Percentiles rank a stretch among this genome's conserved stretches.
These are phyloP conservation scores for Caenorhabditis sp. DNA, from an alignment of 2,888 invertebrate genomes.

Conservation along the genomic window DNA sequence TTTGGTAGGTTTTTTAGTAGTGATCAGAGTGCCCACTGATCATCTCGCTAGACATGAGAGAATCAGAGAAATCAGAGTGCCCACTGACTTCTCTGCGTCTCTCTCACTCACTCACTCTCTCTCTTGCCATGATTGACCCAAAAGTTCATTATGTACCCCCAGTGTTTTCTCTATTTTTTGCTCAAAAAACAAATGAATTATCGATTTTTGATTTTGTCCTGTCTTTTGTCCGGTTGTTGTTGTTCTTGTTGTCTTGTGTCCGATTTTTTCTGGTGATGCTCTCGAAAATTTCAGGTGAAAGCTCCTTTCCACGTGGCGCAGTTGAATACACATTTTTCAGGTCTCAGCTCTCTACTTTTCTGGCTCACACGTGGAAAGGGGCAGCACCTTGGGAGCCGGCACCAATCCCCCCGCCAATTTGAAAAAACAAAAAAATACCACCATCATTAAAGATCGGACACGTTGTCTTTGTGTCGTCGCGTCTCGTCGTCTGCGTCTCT, in stretches of 20 bases:
- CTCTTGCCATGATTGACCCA: too few relatives aligned
- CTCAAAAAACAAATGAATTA: neutral
- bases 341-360: too few relatives aligned
- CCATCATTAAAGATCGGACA: neutral
- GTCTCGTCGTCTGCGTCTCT: conserved; percentile 5
- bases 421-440: conserved; percentile 5
- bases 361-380: neutral
- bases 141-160: too few relatives aligned
- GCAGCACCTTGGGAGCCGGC: neutral
- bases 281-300: too few relatives aligned
- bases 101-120: neutral
- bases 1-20: too few relatives aligned
- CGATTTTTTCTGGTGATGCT: neutral
- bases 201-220: neutral
- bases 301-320: too few relatives aligned
- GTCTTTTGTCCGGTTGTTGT: neutral
- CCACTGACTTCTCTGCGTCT: conserved; percentile 4
- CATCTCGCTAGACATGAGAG: too few relatives aligned
- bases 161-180: neutral
- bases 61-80: neutral
- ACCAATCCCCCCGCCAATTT: too few relatives aligned
- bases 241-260: neutral
- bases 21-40: too few relatives aligned
- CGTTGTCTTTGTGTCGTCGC: too few relatives aligned
- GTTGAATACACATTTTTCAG: too few relatives aligned